Evolutionary conservation across 2,888 invertebrate genomes (phyloP).

Genomic region (Megalurothrips usitatus): DNA sequence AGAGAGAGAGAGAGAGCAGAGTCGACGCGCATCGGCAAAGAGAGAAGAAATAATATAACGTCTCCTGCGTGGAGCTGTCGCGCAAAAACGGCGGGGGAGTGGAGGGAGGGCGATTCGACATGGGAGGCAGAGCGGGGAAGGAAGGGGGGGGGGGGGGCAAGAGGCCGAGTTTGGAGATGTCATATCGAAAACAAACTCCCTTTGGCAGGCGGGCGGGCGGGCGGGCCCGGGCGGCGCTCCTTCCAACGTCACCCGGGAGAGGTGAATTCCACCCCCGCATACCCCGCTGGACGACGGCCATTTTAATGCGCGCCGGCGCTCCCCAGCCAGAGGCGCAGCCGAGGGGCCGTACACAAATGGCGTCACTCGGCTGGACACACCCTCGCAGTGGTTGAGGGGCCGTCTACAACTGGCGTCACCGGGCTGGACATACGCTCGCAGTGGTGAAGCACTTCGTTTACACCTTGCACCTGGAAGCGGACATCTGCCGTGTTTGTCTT

Average conservation of each 20-base stretch:
- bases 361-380: too few species aligned
- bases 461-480: too few species aligned
- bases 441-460: too few species aligned
- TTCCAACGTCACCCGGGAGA: background rate
- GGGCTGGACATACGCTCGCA: too few species aligned
- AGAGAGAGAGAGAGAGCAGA: background rate
- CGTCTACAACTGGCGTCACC: too few species aligned
- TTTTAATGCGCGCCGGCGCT: background rate
- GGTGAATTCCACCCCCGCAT: background rate
- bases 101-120: background rate
- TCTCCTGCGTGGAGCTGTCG: background rate
- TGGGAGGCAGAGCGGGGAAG: too few species aligned
- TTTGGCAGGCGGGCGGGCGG: background rate
- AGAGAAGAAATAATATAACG: background rate
- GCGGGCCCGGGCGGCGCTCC: background rate
- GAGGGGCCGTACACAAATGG: too few species aligned
- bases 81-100: background rate
- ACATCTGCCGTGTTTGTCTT: too few species aligned
- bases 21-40: background rate
- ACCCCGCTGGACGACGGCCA: too few species aligned
- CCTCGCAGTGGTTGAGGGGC: too few species aligned
- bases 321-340: too few species aligned
- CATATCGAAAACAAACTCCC: constrained; percentile 3
- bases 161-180: background rate
- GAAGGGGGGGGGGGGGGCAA: too few species aligned